Base-by-base conservation (phyloP, 1,140 invertebrate genomes). In the Cecropterus lyciades region DNA sequence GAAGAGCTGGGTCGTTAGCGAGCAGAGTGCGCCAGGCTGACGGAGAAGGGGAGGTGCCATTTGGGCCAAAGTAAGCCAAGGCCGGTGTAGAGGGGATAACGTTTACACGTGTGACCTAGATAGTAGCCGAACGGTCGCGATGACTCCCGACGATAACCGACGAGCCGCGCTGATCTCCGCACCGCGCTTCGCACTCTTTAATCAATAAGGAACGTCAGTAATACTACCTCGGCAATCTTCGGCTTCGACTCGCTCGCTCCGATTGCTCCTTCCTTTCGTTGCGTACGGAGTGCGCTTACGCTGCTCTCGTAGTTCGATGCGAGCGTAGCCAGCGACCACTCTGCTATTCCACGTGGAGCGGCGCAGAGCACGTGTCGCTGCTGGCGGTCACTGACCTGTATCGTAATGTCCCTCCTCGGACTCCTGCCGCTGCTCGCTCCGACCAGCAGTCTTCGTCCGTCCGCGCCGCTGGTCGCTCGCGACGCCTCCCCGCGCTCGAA, bases 61-160 rank as follows among this genome's bases (percentile, higher is more conserved):
- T 89, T 87, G 79, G 77, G 69, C 65, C 70, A 77, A 89, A 90
- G 81, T 90, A 91, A 89, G 89, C 87, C 89, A 91, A 91, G 89
- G 89, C 86, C 87, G 85, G 72, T 57, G 75, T 84, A 77, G 87
- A 77, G 86, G 87, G 89, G 87, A 89, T 88, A 85, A 84, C 81
- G 86, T 81, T 89, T 90, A 89, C 89, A 91, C 89, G 89, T 92
- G 89, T 92, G 89, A 91, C 89, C 89, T 82, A 90, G 79, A 87
- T 90, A 85, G 73, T 46, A 68, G 59, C 79, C 86, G 89, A 89
- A 68, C 56, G 69, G 15, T 53, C 56, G 65, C 87, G 84, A 72
- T 79, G 52, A 68, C 49, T 27, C 68, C 69, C 89, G 86, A 89
- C 49, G 43, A n/a, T 33, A 33, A 20, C 76, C 84, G 85, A 87